These are phyloP conservation scores for Semnornis frantzii DNA, from an alignment of 2,113 vertebrate species.

Conservation along the genomic window DNA sequence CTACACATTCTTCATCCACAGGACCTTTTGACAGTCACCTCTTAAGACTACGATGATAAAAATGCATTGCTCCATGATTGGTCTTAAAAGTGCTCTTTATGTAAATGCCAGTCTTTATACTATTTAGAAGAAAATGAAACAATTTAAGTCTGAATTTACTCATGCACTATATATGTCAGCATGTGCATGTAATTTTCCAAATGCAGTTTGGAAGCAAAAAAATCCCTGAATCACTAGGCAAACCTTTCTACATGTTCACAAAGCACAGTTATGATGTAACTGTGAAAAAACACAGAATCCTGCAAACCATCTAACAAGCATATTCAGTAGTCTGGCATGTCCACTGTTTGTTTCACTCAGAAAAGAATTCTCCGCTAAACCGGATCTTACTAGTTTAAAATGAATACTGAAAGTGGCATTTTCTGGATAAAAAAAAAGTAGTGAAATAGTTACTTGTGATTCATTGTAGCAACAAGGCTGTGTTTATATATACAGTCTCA, in stretches of 20 bases:
- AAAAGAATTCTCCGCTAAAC: background rate
- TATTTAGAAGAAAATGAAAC: background rate
- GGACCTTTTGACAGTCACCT: background rate
- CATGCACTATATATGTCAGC: rapidly evolving
- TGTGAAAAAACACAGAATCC: background rate
- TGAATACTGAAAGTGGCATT: background rate
- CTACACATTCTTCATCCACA: background rate
- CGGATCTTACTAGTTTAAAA: background rate
- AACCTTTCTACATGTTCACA: background rate
- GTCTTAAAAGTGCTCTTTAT: background rate
- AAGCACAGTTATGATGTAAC: background rate
- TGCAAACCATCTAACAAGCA: background rate
- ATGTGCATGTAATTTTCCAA: background rate
- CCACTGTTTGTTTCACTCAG: background rate
- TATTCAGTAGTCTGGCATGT: background rate
- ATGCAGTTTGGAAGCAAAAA: background rate
- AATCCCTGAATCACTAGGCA: background rate
- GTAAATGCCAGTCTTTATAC: background rate
- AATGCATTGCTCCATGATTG: background rate
- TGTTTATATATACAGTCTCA: background rate
- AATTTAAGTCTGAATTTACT: background rate
- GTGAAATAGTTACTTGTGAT: background rate
- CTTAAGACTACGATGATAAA: constrained; percentile 1
- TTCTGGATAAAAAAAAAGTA: background rate
- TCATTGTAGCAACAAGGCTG: background rate